Evolutionary conservation across 2,797 vertebrate genomes (phyloP).

Genomic region (Cetoscarus ocellatus): DNA sequence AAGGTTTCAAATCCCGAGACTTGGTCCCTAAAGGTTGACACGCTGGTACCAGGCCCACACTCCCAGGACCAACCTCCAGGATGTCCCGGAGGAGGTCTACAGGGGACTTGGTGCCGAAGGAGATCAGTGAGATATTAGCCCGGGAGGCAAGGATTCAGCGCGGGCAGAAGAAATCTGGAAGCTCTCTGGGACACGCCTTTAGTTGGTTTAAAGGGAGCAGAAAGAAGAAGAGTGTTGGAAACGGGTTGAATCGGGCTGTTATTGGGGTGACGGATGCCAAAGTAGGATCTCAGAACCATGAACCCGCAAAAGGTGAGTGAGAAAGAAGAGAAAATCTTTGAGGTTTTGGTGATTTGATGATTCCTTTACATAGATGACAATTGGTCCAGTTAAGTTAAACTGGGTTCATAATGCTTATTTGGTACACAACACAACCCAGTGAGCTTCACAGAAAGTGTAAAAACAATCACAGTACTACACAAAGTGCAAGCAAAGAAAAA

Average conservation of each 20-base stretch:
- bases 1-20: slow-evolving; percentile 17
- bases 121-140: slow-evolving; percentile 84
- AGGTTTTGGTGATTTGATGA: too few relatives aligned
- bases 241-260: slow-evolving; percentile 56
- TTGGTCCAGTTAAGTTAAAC: too few relatives aligned
- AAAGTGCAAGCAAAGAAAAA: too few relatives aligned
- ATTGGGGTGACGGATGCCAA: slow-evolving; percentile 53
- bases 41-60: not conserved
- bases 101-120: slow-evolving; percentile 85
- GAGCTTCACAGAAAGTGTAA: too few relatives aligned
- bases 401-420: too few relatives aligned
- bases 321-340: too few relatives aligned
- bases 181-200: slow-evolving; percentile 88
- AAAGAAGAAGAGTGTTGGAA: slow-evolving; percentile 75
- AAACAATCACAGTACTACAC: too few relatives aligned
- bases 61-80: slow-evolving; percentile 60
- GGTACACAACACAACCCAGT: too few relatives aligned
- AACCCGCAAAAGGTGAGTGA: slow-evolving; percentile 78
- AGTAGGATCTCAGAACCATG: slow-evolving; percentile 62
- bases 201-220: slow-evolving; percentile 90
- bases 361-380: too few relatives aligned
- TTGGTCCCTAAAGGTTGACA: slow-evolving; percentile 8
- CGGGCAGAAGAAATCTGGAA: slow-evolving; percentile 84
- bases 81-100: slow-evolving; percentile 86
- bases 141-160: slow-evolving; percentile 80